A percentile compares a stretch with the other conserved stretches of the same genome.
phyloP scores from a whole-genome alignment of 2,113 vertebrate genomes.

The Pygoscelis antarcticus region DNA sequence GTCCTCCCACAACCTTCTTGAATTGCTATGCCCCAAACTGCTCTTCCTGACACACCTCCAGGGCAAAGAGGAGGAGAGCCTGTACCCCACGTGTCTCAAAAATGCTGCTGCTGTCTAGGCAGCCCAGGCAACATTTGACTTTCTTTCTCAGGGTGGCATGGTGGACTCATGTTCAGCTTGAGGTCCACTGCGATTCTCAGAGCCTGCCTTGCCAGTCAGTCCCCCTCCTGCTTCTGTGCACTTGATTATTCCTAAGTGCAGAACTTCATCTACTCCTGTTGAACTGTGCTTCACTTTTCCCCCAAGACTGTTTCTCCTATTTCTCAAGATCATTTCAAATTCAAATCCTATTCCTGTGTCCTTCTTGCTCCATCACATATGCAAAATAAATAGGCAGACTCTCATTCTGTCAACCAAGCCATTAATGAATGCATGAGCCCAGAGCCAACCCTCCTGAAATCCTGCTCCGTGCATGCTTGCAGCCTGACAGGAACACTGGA shows the following conservation, averaged over 20 bases:
- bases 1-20: no score
- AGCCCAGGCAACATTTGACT: fast-evolving
- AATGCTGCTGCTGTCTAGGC: not conserved
- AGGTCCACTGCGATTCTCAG: not conserved
- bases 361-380: not conserved
- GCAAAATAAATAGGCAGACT: not conserved
- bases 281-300: not conserved
- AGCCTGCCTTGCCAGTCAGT: not conserved
- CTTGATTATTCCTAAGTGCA: not conserved
- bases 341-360: not conserved
- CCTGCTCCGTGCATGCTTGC: not conserved
- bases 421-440: not conserved
- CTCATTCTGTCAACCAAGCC: not conserved
- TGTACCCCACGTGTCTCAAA: fast-evolving
- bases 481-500: not conserved
- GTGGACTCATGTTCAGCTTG: not conserved
- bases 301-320: not conserved
- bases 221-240: not conserved
- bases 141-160: not conserved
- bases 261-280: not conserved
- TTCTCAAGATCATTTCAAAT: not conserved
- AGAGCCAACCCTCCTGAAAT: not conserved
- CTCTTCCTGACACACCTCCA: not conserved
- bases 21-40: not conserved
- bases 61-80: not conserved